Evolutionary conservation across 2,113 vertebrate genomes (phyloP).

Genomic region (Mustela nigripes): DNA sequence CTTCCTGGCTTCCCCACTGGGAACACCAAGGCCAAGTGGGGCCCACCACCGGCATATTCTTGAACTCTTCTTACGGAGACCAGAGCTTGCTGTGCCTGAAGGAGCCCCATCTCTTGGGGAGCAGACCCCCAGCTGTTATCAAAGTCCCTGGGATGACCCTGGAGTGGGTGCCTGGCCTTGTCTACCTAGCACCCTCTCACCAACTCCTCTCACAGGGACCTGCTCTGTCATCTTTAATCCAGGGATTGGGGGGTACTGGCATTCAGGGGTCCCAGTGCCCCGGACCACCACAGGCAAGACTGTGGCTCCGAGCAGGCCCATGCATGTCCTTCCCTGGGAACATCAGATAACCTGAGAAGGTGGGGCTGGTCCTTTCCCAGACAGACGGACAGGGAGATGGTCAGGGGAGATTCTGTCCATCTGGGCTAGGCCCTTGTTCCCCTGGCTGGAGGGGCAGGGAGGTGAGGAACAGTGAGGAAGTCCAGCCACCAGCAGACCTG

Average conservation of each 20-base stretch:
- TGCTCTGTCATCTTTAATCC: not conserved
- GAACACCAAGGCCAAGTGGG: accelerated
- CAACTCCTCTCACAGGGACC: too few species aligned
- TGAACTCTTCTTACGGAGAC: not conserved
- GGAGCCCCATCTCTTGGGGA: not conserved
- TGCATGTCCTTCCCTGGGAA: not conserved
- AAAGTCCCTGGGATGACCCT: not conserved
- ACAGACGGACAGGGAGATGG: not conserved
- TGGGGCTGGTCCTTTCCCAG: not conserved
- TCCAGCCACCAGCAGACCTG: not conserved
- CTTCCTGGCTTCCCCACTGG: not conserved
- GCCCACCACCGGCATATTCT: not conserved
- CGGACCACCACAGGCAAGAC: not conserved
- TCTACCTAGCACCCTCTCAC: not conserved
- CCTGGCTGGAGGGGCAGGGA: too few species aligned
- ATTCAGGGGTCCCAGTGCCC: not conserved
- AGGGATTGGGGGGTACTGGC: not conserved
- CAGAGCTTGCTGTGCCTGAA: not conserved
- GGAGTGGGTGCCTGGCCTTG: not conserved
- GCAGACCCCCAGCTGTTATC: not conserved
- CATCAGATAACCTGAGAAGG: not conserved
- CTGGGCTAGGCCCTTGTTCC: not conserved
- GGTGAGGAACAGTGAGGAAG: too few species aligned
- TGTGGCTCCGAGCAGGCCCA: not conserved
- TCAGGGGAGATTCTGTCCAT: not conserved